Percentiles rank a stretch among this genome's conserved stretches.
Evolutionary conservation across 2,797 vertebrate species (phyloP).

Genomic region (Xiphorhynchus erythropygius): DNA sequence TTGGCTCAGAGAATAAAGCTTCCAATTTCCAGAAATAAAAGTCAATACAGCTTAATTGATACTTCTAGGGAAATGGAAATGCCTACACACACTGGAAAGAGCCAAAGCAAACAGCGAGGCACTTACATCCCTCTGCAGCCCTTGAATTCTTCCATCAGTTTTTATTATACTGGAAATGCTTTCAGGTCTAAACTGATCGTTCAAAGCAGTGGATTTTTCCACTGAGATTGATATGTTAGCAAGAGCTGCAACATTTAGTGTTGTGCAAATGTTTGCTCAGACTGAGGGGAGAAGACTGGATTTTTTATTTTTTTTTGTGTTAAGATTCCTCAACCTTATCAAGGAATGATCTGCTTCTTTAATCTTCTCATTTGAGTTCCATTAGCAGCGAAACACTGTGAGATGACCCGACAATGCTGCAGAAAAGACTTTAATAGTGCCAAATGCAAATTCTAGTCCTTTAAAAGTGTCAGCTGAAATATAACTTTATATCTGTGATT

Average conservation of each 20-base stretch:
- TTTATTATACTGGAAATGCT: conserved; percentile 57
- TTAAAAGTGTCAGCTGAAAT: neutral
- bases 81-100: neutral
- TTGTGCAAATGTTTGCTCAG: conserved; percentile 26
- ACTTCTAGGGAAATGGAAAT: conserved; percentile 64
- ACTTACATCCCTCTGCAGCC: conserved; percentile 21
- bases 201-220: conserved; percentile 51
- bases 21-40: conserved; percentile 62
- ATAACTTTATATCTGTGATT: conserved; percentile 8
- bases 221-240: neutral
- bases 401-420: neutral
- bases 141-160: conserved; percentile 58
- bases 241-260: neutral
- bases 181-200: conserved; percentile 40
- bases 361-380: conserved; percentile 6
- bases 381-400: neutral
- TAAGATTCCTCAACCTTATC: neutral
- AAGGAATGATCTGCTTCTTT: conserved; percentile 6
- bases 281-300: neutral
- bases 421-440: neutral
- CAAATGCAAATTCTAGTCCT: neutral
- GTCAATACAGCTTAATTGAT: conserved; percentile 59
- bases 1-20: conserved; percentile 31
- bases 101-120: conserved; percentile 56
- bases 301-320: neutral